phyloP scores from a whole-genome alignment of 2,888 invertebrate genomes.

The Chironomus riparius region DNA sequence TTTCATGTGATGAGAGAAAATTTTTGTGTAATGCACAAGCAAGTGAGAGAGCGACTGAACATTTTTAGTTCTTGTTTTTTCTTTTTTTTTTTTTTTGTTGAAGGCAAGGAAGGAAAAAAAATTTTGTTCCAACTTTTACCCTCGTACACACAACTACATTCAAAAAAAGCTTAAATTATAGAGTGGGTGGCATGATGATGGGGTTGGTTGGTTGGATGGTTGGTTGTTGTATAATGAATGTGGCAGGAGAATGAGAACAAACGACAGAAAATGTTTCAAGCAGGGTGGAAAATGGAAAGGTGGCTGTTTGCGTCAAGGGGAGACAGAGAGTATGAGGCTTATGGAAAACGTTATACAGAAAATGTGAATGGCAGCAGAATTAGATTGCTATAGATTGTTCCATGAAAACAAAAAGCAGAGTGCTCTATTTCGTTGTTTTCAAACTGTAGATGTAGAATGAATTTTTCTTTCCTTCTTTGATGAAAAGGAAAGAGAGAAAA shows the following conservation, averaged over 20 bases:
- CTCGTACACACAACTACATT: not conserved
- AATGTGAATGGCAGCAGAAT: constrained; percentile 27
- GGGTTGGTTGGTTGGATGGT: not conserved
- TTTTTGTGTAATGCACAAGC: not conserved
- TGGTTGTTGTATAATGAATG: constrained; percentile 20
- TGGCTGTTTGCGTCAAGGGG: constrained; percentile 4
- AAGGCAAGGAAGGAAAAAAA: not conserved
- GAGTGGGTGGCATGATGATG: constrained; percentile 21
- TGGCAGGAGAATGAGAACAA: constrained; percentile 5
- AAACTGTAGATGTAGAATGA: not conserved
- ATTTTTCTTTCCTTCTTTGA: not conserved
- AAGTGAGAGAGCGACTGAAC: not conserved
- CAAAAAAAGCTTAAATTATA: not conserved
- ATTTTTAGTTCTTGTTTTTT: too few species aligned
- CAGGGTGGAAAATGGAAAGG: constrained; percentile 3
- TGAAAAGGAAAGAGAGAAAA: not conserved
- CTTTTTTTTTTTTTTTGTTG: too few species aligned
- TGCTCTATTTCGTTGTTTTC: constrained; percentile 2
- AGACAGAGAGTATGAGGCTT: not conserved
- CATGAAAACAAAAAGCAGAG: constrained; percentile 1
- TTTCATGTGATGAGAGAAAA: not conserved
- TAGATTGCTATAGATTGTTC: constrained; percentile 25
- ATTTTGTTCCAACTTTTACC: not conserved
- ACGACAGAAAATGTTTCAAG: constrained; percentile 15
- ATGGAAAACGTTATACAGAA: not conserved